Evolutionary conservation across 2,797 vertebrate species (phyloP).

Genomic region (Catharus ustulatus): DNA sequence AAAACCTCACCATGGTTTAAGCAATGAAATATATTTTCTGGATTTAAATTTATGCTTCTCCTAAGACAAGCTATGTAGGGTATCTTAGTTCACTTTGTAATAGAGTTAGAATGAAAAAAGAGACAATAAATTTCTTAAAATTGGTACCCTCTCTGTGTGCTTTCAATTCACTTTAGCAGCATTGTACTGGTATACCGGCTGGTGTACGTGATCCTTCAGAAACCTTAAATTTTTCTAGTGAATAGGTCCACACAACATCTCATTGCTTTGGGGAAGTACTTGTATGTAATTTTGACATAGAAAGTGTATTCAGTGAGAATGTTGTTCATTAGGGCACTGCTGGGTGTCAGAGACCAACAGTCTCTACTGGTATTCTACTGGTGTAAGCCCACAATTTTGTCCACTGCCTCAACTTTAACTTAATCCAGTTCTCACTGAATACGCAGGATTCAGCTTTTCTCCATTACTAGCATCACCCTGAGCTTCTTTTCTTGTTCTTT

Average conservation of each 20-base stretch:
- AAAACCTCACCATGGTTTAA: neutral
- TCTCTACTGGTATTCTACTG: neutral
- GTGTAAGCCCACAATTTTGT: neutral
- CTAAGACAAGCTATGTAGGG: neutral
- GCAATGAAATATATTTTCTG: neutral
- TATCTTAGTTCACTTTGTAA: neutral
- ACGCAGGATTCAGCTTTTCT: neutral
- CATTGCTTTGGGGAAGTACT: neutral
- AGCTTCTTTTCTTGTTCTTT: neutral
- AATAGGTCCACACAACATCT: neutral
- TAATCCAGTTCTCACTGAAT: neutral
- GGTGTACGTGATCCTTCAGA: neutral
- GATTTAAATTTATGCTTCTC: neutral
- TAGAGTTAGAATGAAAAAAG: neutral
- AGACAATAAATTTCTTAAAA: neutral
- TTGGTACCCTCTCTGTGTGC: neutral
- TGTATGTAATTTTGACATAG: neutral
- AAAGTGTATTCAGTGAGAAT: neutral
- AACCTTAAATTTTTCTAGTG: neutral
- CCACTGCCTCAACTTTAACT: neutral
- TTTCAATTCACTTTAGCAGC: neutral
- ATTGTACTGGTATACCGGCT: neutral
- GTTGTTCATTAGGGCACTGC: accelerated
- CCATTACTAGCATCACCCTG: neutral
- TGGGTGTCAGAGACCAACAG: neutral